Percentiles rank a stretch among this genome's conserved stretches.
These are phyloP conservation scores for Ameiurus melas DNA, from an alignment of 2,113 vertebrate species.

Conservation along the genomic window DNA sequence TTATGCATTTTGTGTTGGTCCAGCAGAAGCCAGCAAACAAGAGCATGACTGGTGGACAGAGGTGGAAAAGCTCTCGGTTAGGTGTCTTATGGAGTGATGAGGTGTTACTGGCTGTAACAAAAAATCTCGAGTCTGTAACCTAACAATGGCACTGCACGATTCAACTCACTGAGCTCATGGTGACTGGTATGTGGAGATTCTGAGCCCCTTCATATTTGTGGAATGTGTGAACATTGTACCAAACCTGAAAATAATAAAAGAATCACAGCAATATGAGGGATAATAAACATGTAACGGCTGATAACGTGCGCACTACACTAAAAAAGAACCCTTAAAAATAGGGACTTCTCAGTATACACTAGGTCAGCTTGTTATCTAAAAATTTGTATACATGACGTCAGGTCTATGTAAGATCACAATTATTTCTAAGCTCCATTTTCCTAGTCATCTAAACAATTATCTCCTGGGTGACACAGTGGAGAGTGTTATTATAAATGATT, in stretches of 20 bases:
- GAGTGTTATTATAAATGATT: not conserved
- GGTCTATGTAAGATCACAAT: no score
- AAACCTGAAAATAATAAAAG: slow-evolving; percentile 71
- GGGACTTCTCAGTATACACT: not conserved
- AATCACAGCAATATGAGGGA: not conserved
- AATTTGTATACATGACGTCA: no score
- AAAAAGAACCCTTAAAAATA: not conserved
- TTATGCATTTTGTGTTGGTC: not conserved
- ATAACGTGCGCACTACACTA: not conserved
- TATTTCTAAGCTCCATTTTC: not conserved
- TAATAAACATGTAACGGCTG: not conserved
- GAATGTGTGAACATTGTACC: slow-evolving; percentile 83
- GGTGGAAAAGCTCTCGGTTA: not conserved
- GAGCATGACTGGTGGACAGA: not conserved
- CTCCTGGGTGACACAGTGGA: not conserved
- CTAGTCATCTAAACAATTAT: not conserved
- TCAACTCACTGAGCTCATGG: slow-evolving; percentile 66
- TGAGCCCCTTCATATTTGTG: slow-evolving; percentile 83
- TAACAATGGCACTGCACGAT: not conserved
- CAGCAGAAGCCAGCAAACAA: not conserved
- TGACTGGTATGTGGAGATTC: slow-evolving; percentile 82
- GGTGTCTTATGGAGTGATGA: not conserved
- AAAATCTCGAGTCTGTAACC: not conserved
- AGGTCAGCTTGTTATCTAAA: not conserved
- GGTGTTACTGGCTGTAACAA: not conserved